Conservation (phyloP, 1,140 invertebrate genomes). For the Aphelenchoides avenae region DNA sequence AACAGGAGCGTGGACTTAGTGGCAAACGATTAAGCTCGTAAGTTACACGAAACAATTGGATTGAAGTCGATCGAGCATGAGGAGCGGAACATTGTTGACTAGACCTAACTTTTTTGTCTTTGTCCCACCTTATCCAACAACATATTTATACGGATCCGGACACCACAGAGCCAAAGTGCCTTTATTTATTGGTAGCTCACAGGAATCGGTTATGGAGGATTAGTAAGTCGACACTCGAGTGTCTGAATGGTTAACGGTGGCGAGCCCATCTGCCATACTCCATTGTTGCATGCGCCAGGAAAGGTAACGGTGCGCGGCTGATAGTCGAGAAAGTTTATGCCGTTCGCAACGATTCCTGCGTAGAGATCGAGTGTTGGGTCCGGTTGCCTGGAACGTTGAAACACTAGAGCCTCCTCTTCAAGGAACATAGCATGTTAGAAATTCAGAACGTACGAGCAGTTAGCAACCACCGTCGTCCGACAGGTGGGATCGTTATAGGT, state of each 20-base stretch:
- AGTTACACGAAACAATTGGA: too few relatives aligned
- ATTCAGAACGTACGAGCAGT: constrained; percentile 19
- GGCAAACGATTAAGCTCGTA: too few relatives aligned
- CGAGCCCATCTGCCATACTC: constrained; percentile 10
- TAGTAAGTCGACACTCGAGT: constrained; percentile 18
- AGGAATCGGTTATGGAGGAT: too few relatives aligned
- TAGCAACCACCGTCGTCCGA: constrained; percentile 2
- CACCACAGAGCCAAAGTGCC: too few relatives aligned
- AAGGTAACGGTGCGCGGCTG: constrained; percentile 6
- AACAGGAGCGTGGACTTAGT: too few relatives aligned
- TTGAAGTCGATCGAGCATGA: too few relatives aligned
- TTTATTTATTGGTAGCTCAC: too few relatives aligned
- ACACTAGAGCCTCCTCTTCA: background rate
- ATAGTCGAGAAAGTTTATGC: constrained; percentile 9
- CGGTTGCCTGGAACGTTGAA: constrained; percentile 5
- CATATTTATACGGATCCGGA: too few relatives aligned
- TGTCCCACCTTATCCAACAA: too few relatives aligned
- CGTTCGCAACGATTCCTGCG: constrained; percentile 18
- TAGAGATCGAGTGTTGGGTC: constrained; percentile 13
- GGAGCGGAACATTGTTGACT: too few relatives aligned
- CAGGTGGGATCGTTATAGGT: constrained; percentile 16
- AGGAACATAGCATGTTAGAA: background rate
- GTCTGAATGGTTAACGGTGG: constrained; percentile 9
- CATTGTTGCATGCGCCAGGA: constrained; percentile 1
- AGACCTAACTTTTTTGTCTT: too few relatives aligned